phyloP scores from a whole-genome alignment of 64 coral and sea anemone genomes.

The Actinia tenebrosa region DNA sequence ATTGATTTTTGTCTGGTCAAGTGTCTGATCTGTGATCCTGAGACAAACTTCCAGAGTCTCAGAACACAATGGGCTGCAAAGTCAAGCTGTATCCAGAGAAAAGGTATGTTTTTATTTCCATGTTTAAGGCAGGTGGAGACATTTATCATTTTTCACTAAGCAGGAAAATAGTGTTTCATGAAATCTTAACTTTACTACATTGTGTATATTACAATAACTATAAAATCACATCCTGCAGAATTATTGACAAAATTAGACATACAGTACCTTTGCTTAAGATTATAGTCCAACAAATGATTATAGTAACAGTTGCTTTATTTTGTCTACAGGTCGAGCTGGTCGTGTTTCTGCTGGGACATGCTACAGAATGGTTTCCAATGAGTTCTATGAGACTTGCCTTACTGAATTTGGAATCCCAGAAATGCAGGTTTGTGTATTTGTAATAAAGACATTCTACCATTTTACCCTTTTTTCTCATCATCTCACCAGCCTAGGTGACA shows the following conservation, averaged over 20 bases:
- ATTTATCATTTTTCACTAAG: too few relatives aligned
- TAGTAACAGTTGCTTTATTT: too few relatives aligned
- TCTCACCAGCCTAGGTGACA: not conserved
- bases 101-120: constrained; percentile 47
- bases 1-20: constrained; percentile 95
- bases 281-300: too few relatives aligned
- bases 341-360: constrained; percentile 93
- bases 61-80: constrained; percentile 87
- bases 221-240: too few relatives aligned
- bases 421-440: constrained; percentile 55
- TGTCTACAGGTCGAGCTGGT: constrained; percentile 76
- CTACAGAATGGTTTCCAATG: constrained; percentile 65
- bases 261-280: not conserved
- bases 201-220: too few relatives aligned
- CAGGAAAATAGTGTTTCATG: too few relatives aligned
- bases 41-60: constrained; percentile 91
- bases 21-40: constrained; percentile 76
- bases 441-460: not conserved
- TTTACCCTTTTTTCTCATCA: too few relatives aligned
- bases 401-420: constrained; percentile 85
- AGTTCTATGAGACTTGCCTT: constrained; percentile 82
- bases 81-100: constrained; percentile 74
- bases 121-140: not conserved
- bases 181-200: too few relatives aligned
- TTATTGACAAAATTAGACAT: too few relatives aligned